These are phyloP conservation scores for Tadarida brasiliensis DNA, from an alignment of 2,797 vertebrate genomes.

Conservation along the genomic window DNA sequence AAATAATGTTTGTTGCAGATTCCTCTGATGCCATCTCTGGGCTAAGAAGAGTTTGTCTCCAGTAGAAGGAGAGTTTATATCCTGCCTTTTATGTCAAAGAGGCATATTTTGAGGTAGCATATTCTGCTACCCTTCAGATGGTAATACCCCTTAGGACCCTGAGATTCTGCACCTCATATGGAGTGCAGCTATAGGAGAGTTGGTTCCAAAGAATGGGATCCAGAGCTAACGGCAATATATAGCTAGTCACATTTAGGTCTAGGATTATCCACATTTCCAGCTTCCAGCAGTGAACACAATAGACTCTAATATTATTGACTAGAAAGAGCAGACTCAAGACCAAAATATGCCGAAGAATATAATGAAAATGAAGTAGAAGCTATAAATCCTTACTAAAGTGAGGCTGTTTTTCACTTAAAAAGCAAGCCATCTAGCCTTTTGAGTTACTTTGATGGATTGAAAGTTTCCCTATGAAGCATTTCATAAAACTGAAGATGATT, in stretches of 20 bases:
- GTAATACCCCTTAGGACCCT: not conserved
- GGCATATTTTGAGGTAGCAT: not conserved
- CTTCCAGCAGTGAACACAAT: not conserved
- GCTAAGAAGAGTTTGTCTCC: not conserved
- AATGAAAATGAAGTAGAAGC: not conserved
- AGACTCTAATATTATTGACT: not conserved
- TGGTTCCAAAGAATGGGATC: not conserved
- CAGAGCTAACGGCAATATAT: not conserved
- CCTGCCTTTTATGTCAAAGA: constrained; percentile 14
- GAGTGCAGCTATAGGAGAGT: not conserved
- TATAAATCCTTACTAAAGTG: not conserved
- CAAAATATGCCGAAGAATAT: not conserved
- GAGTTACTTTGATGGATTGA: constrained; percentile 32
- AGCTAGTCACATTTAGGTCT: not conserved
- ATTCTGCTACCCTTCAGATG: not conserved
- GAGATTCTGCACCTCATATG: not conserved
- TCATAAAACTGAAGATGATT: constrained; percentile 39
- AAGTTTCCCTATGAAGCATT: constrained; percentile 11
- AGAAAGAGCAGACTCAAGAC: constrained; percentile 23
- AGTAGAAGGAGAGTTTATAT: not conserved
- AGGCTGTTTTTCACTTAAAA: constrained; percentile 11
- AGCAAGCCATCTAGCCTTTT: not conserved
- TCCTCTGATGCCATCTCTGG: not conserved
- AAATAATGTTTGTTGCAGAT: not conserved
- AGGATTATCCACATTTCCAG: not conserved